These are phyloP conservation scores for Zonotrichia leucophrys DNA, from an alignment of 2,113 vertebrate genomes.

Conservation along the genomic window DNA sequence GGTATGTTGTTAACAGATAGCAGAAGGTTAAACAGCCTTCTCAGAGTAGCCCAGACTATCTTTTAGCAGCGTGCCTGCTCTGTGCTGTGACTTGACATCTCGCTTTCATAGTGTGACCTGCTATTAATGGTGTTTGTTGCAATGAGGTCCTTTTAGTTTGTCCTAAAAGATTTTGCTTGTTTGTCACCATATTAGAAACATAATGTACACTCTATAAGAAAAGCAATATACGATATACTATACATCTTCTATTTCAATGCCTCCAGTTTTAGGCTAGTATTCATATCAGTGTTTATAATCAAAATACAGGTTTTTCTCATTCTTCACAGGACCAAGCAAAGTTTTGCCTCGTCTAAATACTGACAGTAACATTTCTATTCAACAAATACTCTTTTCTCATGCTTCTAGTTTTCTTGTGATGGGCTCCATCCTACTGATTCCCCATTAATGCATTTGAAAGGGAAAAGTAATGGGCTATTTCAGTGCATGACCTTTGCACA, in stretches of 20 bases:
- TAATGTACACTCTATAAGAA: slow-evolving; percentile 42
- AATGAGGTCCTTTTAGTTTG: slow-evolving; percentile 30
- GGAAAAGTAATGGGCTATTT: slow-evolving; percentile 18
- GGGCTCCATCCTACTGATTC: slow-evolving; percentile 1
- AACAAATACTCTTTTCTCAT: not conserved
- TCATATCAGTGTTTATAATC: slow-evolving; percentile 52
- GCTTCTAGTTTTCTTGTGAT: slow-evolving; percentile 17
- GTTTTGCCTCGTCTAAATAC: slow-evolving; percentile 35
- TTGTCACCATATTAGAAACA: slow-evolving; percentile 40
- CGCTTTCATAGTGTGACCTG: slow-evolving; percentile 13
- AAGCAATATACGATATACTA: slow-evolving; percentile 71
- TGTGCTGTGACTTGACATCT: not conserved
- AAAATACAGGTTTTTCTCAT: slow-evolving; percentile 45
- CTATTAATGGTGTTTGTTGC: not conserved
- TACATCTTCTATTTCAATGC: slow-evolving; percentile 37
- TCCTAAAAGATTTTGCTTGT: slow-evolving; percentile 34
- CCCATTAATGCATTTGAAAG: slow-evolving; percentile 25
- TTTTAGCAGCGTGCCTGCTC: not conserved
- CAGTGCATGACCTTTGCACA: slow-evolving; percentile 3
- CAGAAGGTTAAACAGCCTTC: not conserved
- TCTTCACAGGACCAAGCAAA: slow-evolving; percentile 44
- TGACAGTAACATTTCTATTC: not conserved
- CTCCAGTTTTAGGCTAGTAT: slow-evolving; percentile 41
- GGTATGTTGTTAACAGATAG: not conserved
- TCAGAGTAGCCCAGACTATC: not conserved